These are phyloP conservation scores for Hozukius guyotensis DNA, from an alignment of 2,797 vertebrate genomes.

Conservation along the genomic window DNA sequence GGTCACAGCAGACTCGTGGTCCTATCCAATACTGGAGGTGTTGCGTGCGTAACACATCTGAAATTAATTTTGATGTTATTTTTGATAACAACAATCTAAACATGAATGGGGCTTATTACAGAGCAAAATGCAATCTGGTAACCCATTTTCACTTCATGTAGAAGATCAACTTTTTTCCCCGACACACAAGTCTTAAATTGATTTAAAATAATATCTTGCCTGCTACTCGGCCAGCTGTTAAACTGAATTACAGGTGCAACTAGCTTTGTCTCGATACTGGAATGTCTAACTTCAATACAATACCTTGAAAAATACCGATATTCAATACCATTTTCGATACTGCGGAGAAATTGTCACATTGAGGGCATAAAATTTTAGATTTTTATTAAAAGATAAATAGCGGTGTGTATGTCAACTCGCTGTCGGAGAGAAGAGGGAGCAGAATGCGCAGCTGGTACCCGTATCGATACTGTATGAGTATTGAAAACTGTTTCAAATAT, in stretches of 20 bases:
- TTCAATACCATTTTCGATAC: too few species aligned
- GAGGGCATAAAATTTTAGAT: too few species aligned
- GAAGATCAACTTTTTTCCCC: not conserved
- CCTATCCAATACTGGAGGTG: conserved; percentile 2
- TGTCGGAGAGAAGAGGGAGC: too few species aligned
- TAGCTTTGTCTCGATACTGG: too few species aligned
- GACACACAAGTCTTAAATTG: conserved; percentile 18
- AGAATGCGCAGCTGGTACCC: too few species aligned
- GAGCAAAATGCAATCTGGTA: not conserved
- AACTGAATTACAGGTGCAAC: not conserved
- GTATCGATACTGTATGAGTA: too few species aligned
- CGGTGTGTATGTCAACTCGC: too few species aligned
- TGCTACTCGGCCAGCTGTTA: not conserved
- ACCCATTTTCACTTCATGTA: not conserved
- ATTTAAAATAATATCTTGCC: conserved; percentile 1
- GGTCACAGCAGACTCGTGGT: conserved; percentile 16
- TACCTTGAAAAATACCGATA: too few species aligned
- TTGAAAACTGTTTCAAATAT: too few species aligned
- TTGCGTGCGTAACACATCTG: conserved; percentile 21
- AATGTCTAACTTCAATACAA: too few species aligned
- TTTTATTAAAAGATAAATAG: too few species aligned
- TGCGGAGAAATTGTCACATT: too few species aligned
- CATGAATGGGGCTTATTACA: conserved; percentile 6
- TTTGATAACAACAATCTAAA: conserved; percentile 21
- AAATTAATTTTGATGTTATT: not conserved